phyloP scores from a whole-genome alignment of 2,888 invertebrate species.

The Apotomis betuletana region DNA sequence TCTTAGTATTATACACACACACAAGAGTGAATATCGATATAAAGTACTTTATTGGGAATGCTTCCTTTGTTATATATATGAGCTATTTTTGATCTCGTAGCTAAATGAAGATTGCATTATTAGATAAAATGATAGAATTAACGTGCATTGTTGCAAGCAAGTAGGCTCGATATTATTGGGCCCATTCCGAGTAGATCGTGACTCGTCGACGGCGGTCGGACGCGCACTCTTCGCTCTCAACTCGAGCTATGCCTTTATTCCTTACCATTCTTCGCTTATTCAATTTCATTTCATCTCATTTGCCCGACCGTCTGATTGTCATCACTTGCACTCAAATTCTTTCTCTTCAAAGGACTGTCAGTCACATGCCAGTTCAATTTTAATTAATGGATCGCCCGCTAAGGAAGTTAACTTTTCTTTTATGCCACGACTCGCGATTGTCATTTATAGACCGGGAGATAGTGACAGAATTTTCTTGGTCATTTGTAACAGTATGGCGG shows the following conservation, averaged over 20 bases:
- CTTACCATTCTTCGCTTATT: constrained; percentile 22
- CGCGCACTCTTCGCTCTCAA: constrained; percentile 6
- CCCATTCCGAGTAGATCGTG: constrained; percentile 33
- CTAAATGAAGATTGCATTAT: constrained; percentile 34
- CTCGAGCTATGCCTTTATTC: constrained; percentile 16
- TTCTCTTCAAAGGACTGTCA: constrained; percentile 22
- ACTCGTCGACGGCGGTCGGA: constrained; percentile 37
- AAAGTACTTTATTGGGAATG: not conserved
- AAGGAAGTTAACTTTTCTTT: constrained; percentile 6
- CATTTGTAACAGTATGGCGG: too few species aligned
- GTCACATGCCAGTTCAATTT: constrained; percentile 20
- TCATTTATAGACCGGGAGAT: too few species aligned
- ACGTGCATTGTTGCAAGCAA: constrained; percentile 36
- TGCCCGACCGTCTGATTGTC: constrained; percentile 5
- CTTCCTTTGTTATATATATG: not conserved
- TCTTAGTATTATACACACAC: too few species aligned
- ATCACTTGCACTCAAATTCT: constrained; percentile 13
- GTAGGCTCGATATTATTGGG: constrained; percentile 34
- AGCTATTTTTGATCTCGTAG: constrained; percentile 1
- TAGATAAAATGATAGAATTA: constrained; percentile 30
- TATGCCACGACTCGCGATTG: constrained; percentile 4
- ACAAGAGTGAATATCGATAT: not conserved
- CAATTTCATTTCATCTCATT: constrained; percentile 28
- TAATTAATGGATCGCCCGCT: constrained; percentile 30
- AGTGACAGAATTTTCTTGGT: too few species aligned